Conservation (phyloP, 2,113 vertebrate species). For the Melanerpes formicivorus region DNA sequence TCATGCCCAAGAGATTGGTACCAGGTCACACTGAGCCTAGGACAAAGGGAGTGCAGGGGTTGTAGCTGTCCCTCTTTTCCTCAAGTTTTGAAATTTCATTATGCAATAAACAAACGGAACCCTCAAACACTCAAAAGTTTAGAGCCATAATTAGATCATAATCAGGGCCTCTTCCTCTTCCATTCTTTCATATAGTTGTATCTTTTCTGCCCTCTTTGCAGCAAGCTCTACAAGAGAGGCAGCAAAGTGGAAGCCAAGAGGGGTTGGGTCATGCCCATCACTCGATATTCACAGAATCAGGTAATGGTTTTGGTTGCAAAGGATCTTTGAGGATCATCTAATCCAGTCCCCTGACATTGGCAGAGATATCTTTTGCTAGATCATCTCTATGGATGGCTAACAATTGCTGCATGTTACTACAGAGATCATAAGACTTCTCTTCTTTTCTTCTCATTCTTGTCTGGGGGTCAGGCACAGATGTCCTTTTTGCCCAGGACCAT, state of each 20-base stretch:
- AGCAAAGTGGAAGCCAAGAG: not conserved
- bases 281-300: not conserved
- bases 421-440: not conserved
- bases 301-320: too few relatives aligned
- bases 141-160: rapidly evolving
- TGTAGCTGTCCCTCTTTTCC: not conserved
- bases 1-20: not conserved
- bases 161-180: not conserved
- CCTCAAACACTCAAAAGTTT: not conserved
- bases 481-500: not conserved
- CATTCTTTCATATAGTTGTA: rapidly evolving
- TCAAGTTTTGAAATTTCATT: not conserved
- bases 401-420: not conserved
- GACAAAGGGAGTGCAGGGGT: not conserved
- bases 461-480: not conserved
- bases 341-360: too few relatives aligned
- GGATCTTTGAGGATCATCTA: too few relatives aligned
- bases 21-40: not conserved
- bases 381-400: not conserved
- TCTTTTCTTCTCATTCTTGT: not conserved
- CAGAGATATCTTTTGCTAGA: too few relatives aligned
- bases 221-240: not conserved
- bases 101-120: not conserved
- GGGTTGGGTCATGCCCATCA: not conserved
- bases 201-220: not conserved